These are phyloP conservation scores for Chroicocephalus ridibundus DNA, from an alignment of 2,113 vertebrate genomes.

Conservation along the genomic window DNA sequence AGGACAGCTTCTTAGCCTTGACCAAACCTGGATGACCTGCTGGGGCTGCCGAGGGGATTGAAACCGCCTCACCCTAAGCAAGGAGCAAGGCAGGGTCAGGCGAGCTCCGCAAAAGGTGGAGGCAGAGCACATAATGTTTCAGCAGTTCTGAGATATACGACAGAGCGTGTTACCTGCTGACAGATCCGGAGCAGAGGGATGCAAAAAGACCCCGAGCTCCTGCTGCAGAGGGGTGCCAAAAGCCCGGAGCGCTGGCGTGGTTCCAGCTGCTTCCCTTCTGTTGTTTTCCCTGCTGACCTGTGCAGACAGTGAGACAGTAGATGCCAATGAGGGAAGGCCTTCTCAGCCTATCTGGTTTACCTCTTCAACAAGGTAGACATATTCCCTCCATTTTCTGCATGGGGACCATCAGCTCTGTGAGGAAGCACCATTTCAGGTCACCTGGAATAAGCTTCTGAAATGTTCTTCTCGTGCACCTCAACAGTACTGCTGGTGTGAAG, in stretches of 20 bases:
- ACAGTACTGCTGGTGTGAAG: not conserved
- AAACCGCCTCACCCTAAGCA: not conserved
- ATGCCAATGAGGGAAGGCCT: not conserved
- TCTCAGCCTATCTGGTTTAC: not conserved
- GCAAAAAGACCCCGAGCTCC: not conserved
- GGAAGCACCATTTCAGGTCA: not conserved
- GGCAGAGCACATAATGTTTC: conserved; percentile 1
- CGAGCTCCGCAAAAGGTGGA: not conserved
- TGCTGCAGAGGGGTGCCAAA: not conserved
- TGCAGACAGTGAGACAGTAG: not conserved
- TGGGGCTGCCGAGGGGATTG: not conserved
- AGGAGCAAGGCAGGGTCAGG: conserved; percentile 32
- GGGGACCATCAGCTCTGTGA: not conserved
- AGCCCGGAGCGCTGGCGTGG: accelerated
- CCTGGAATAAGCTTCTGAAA: not conserved
- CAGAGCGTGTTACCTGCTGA: conserved; percentile 1
- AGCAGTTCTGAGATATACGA: not conserved
- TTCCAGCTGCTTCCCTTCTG: not conserved
- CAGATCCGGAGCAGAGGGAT: not conserved
- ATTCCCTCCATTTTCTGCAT: not conserved
- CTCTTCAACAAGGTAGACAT: not conserved
- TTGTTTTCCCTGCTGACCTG: not conserved
- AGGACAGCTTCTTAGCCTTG: not conserved
- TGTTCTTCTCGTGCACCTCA: not conserved
- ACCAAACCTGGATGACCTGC: not conserved